Evolutionary conservation across 2,113 vertebrate genomes (phyloP).

Genomic region (Sclerurus mexicanus): DNA sequence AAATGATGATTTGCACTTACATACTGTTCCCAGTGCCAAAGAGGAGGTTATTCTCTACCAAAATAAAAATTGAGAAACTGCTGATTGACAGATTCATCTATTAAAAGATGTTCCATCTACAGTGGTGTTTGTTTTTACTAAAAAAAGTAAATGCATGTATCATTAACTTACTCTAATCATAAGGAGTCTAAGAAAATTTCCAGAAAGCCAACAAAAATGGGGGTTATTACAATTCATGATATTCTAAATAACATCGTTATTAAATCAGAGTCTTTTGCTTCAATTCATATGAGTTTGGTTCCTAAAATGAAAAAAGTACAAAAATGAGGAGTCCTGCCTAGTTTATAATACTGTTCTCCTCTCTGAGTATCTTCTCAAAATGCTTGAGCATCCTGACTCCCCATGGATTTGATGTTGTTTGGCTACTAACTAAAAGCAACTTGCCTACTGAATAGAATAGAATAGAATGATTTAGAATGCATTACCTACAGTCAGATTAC

Average conservation of each 20-base stretch:
- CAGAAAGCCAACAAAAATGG: background rate
- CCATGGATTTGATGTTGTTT: background rate
- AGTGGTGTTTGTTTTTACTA: background rate
- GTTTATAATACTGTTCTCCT: background rate
- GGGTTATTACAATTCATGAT: background rate
- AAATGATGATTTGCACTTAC: background rate
- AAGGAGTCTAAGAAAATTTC: background rate
- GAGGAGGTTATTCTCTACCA: background rate
- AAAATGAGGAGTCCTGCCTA: background rate
- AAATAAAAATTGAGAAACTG: background rate
- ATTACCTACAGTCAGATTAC: background rate
- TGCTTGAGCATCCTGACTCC: background rate
- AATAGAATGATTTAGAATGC: background rate
- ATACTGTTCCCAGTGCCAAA: background rate
- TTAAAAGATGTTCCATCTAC: background rate
- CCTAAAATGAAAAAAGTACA: background rate
- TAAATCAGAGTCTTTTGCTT: background rate
- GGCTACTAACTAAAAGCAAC: background rate
- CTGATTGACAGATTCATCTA: background rate
- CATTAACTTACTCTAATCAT: background rate
- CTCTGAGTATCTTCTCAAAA: background rate
- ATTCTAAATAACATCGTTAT: background rate
- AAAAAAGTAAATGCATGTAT: background rate
- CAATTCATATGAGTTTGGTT: background rate
- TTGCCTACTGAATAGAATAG: background rate